phyloP scores from a whole-genome alignment of 2,113 vertebrate species.

The Meriones unguiculatus region DNA sequence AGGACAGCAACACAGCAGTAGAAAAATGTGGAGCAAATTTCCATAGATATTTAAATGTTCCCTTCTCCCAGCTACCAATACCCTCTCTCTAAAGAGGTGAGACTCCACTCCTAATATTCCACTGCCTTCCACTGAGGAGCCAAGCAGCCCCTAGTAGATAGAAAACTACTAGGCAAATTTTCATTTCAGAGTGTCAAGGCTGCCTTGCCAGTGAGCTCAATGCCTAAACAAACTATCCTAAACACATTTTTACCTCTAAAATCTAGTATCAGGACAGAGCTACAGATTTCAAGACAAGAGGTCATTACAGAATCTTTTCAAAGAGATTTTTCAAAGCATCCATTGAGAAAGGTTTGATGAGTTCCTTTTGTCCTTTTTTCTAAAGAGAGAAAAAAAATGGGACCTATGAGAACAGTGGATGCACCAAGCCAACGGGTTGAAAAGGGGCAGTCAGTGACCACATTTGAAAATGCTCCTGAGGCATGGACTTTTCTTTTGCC shows the following conservation, averaged over 20 bases:
- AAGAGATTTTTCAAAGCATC: constrained; percentile 28
- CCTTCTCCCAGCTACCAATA: not conserved
- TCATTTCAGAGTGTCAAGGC: constrained; percentile 12
- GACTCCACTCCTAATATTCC: too few species aligned
- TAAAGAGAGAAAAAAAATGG: constrained; percentile 18
- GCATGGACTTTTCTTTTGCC: not conserved
- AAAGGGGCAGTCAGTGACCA: not conserved
- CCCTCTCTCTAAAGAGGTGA: not conserved
- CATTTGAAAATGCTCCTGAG: not conserved
- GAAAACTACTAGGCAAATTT: not conserved
- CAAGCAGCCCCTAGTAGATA: not conserved
- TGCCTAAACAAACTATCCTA: constrained; percentile 31
- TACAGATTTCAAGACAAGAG: not conserved
- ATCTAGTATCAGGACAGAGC: not conserved
- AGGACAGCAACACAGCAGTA: not conserved
- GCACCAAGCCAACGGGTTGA: not conserved
- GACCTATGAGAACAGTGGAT: not conserved
- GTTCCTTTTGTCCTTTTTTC: not conserved
- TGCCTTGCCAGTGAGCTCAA: not conserved
- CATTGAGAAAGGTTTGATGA: not conserved
- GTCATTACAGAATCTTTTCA: constrained; percentile 5
- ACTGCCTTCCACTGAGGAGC: not conserved
- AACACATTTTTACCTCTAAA: not conserved
- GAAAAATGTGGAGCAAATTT: not conserved
- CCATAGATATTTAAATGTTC: not conserved